Conservation (phyloP, 2,797 vertebrate species). For the Champsocephalus esox region DNA sequence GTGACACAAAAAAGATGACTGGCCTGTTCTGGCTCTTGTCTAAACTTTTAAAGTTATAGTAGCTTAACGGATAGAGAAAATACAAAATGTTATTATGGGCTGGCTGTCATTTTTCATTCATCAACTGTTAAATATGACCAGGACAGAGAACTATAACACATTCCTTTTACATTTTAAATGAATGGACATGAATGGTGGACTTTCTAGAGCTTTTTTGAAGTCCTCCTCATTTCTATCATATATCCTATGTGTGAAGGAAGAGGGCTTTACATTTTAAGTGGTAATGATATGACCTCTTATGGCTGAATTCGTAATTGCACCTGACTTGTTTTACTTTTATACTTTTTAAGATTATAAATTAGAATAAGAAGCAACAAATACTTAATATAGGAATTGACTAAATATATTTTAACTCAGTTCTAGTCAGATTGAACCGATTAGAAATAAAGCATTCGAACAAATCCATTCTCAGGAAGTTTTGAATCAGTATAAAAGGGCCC, state of each 20-base stretch:
- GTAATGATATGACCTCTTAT: conserved; percentile 58
- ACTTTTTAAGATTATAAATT: too few relatives aligned
- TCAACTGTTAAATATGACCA: conserved; percentile 8
- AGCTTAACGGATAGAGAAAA: conserved; percentile 11
- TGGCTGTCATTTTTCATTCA: conserved; percentile 14
- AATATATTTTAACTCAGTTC: not conserved
- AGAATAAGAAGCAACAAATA: not conserved
- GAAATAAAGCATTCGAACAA: too few relatives aligned
- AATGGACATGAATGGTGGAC: conserved; percentile 12
- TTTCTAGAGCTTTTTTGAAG: conserved; percentile 4
- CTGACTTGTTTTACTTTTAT: not conserved
- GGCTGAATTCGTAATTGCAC: conserved; percentile 44
- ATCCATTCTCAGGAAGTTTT: too few relatives aligned
- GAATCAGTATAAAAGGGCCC: too few relatives aligned
- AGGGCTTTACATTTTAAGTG: conserved; percentile 4
- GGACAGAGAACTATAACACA: not conserved
- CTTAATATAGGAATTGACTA: not conserved
- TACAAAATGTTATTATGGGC: not conserved
- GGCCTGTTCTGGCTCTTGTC: conserved; percentile 3
- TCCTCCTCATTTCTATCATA: not conserved
- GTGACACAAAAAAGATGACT: conserved; percentile 13
- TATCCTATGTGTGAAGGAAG: not conserved
- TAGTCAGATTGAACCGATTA: too few relatives aligned
- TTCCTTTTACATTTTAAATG: not conserved
- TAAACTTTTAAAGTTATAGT: conserved; percentile 5